phyloP scores from a whole-genome alignment of 1,140 invertebrate genomes.

The Brevipalpus yothersi region DNA sequence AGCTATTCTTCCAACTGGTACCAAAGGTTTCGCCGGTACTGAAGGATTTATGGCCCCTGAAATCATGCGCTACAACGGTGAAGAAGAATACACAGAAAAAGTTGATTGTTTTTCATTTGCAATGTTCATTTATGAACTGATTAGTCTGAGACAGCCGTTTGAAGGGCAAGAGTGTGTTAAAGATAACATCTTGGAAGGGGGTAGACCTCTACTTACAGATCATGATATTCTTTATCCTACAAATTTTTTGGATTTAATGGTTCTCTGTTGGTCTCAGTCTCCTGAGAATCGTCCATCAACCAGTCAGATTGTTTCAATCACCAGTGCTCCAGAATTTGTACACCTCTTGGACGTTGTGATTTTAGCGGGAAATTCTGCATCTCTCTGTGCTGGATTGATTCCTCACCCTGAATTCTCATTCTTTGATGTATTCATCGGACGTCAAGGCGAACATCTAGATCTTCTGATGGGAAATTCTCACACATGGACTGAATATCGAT shows the following conservation, averaged over 20 bases:
- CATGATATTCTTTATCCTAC: conserved; percentile 50
- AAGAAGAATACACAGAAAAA: conserved; percentile 96
- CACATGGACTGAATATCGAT: conserved; percentile 26
- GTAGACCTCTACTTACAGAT: conserved; percentile 56
- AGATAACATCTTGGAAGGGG: conserved; percentile 81
- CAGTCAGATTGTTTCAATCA: conserved; percentile 72
- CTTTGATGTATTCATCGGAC: conserved; percentile 37
- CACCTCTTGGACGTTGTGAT: conserved; percentile 53
- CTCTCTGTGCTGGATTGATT: conserved; percentile 9
- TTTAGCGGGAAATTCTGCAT: conserved; percentile 18
- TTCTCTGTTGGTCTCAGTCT: conserved; percentile 73
- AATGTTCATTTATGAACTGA: conserved; percentile 93
- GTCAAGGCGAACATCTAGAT: conserved; percentile 40
- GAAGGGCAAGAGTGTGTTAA: conserved; percentile 85
- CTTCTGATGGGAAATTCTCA: conserved; percentile 28
- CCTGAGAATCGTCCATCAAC: conserved; percentile 65
- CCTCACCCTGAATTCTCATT: not conserved
- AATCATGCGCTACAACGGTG: conserved; percentile 90
- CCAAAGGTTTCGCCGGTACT: conserved; percentile 89
- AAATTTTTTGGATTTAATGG: conserved; percentile 81
- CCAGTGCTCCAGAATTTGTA: conserved; percentile 70
- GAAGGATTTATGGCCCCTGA: conserved; percentile 98
- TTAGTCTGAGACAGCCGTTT: conserved; percentile 78
- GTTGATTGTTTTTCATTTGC: conserved; percentile 97
- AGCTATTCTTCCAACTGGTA: conserved; percentile 57